A percentile compares a stretch with the other conserved stretches of the same genome.
Conservation (phyloP, 2,888 invertebrate species). For the Bibio marci region DNA sequence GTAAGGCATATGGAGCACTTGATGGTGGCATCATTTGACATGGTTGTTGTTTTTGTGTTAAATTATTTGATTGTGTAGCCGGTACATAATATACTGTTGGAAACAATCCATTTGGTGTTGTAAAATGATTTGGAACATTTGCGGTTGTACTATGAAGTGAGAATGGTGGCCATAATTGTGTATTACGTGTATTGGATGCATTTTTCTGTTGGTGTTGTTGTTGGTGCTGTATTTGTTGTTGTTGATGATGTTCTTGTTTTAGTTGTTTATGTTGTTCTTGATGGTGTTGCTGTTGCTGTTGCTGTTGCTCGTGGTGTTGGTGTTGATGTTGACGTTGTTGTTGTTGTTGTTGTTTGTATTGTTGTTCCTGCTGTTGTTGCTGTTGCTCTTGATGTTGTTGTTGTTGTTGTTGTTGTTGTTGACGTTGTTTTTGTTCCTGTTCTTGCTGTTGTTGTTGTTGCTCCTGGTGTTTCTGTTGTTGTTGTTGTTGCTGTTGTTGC, state of each 20-base stretch:
- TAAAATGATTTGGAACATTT: slow-evolving; percentile 20
- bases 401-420: background rate
- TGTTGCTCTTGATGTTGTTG: background rate
- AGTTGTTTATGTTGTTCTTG: background rate
- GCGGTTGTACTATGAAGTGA: slow-evolving; percentile 26
- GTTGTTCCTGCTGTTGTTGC: background rate
- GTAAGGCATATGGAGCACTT: slow-evolving; percentile 31
- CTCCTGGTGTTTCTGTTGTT: background rate
- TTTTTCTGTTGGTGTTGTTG: background rate
- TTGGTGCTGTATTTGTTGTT: background rate
- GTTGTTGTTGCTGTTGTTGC: background rate
- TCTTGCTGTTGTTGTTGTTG: background rate
- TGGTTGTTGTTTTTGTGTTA: slow-evolving; percentile 15
- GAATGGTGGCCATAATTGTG: slow-evolving; percentile 43
- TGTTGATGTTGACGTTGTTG: background rate
- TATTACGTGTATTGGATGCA: slow-evolving; percentile 15
- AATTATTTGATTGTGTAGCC: slow-evolving; percentile 20
- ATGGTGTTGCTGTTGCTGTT: background rate
- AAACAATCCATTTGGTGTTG: slow-evolving; percentile 25
- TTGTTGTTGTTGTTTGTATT: no score
- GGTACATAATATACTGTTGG: slow-evolving; percentile 42
- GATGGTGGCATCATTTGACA: background rate
- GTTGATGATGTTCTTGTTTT: background rate
- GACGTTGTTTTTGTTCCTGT: background rate
- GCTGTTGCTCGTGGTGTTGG: background rate